Base-by-base conservation (phyloP, 2,797 vertebrate species). In the Clarias platycephalus region DNA sequence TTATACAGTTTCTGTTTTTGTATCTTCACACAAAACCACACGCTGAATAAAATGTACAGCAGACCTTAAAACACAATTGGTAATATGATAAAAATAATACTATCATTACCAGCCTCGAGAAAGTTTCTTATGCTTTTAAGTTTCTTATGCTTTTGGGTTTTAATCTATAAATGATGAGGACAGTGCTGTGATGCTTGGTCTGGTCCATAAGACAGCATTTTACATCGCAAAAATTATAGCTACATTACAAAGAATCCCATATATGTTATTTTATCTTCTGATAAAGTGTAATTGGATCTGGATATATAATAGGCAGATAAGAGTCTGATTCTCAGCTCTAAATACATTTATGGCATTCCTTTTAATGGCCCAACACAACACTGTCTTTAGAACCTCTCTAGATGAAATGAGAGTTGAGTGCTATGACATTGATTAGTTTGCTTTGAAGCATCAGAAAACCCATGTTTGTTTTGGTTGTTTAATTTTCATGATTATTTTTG, bases 261-360 rank as follows among this genome's bases (percentile, higher is more conserved):
- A 57, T 64, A 66, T 75, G 44, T 34, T 26, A 15, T 64, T 76
- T 37, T 16, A n/a, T 44, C 60, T 70, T 58, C 31, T 67, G 28
- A 68, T n/a, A 63, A 62, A 71, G 55, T 13, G 55, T 77, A 31
- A 81, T 77, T 75, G 24, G 5, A 70, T 83, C 57, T 63, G 40
- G 20, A 37, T 18, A 28, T 76, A 55, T 84, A 75, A 62, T 63
- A 44, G 60, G 31, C 34, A 53, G 49, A 66, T 22, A 9, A 57
- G 13, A 64, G 31, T 67, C 67, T 83, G 9, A 84, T 77, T 86
- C 78, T 84, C 31, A 70, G n/a, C n/a, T 58, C 16, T 8, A 82
- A 81, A 64, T 34, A 24, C 70, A 66, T 80, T 67, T 80, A 28
- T 67, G 22, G 72, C 31, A 13, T 72, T 49, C 12, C 28, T 76